Conservation (phyloP, 2,113 vertebrate genomes). For the Cathartes aura region DNA sequence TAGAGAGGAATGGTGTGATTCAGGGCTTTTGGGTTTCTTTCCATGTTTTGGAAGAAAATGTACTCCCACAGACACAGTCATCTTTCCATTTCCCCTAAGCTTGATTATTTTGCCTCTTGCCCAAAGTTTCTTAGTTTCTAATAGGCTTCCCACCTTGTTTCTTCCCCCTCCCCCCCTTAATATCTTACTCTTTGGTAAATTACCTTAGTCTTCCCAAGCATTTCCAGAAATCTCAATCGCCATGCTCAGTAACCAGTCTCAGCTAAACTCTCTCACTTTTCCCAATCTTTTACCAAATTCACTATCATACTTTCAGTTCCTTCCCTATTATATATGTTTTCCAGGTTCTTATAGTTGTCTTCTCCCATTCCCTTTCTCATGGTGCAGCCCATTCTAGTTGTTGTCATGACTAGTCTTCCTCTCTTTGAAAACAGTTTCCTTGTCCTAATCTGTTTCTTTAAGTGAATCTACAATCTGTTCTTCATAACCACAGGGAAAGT, state of each 20-base stretch:
- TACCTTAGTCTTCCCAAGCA: not conserved
- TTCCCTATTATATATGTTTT: not conserved
- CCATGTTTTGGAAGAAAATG: not conserved
- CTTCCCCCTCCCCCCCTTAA: accelerated
- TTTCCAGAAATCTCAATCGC: not conserved
- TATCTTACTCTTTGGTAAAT: not conserved
- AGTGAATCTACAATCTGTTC: not conserved
- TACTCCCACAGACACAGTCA: not conserved
- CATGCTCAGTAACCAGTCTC: not conserved
- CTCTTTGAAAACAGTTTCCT: not conserved
- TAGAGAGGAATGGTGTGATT: not conserved
- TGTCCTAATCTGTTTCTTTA: not conserved
- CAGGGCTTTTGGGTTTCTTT: not conserved
- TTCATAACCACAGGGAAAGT: not conserved
- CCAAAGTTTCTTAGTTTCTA: not conserved
- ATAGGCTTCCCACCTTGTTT: not conserved
- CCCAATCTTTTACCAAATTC: not conserved
- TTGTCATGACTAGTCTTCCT: not conserved
- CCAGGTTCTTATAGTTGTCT: not conserved
- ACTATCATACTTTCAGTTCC: not conserved
- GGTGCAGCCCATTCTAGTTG: not conserved
- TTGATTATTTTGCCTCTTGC: not conserved
- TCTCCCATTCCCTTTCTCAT: not conserved
- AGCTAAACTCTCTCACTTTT: not conserved
- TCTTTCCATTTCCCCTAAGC: not conserved